These are phyloP conservation scores for Lethrus apterus DNA, from an alignment of 1,140 invertebrate genomes.

Conservation along the genomic window DNA sequence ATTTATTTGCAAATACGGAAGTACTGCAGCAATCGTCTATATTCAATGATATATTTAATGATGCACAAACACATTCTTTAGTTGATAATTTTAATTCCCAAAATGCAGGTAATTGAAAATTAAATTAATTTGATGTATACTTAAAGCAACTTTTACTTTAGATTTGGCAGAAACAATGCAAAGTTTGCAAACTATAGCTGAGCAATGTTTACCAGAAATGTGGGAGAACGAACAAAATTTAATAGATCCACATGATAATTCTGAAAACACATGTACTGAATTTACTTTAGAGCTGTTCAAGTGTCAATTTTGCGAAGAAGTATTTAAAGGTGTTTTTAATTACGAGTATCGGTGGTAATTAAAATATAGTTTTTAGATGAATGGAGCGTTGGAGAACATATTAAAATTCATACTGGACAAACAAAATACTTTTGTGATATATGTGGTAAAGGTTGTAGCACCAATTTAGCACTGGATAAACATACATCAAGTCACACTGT, in stretches of 20 bases:
- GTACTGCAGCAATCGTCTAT: conserved; percentile 35
- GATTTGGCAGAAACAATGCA: conserved; percentile 40
- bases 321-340: conserved; percentile 31
- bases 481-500: conserved; percentile 22
- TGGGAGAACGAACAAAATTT: conserved; percentile 28
- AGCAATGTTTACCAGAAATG: conserved; percentile 36
- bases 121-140: conserved; percentile 1
- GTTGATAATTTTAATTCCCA: conserved; percentile 36
- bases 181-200: conserved; percentile 39
- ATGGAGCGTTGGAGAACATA: conserved; percentile 37
- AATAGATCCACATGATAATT: conserved; percentile 24
- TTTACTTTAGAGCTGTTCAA: conserved; percentile 34
- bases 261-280: conserved; percentile 28
- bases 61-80: conserved; percentile 32
- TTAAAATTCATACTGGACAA: conserved; percentile 35
- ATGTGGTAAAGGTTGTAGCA: conserved; percentile 25
- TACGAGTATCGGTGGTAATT: not conserved
- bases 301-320: conserved; percentile 38
- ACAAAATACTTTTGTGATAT: conserved; percentile 35
- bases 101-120: conserved; percentile 24
- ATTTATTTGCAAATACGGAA: conserved; percentile 29
- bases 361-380: conserved; percentile 29
- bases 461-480: conserved; percentile 25
- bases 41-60: conserved; percentile 39
- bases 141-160: conserved; percentile 25